phyloP scores from a whole-genome alignment of 2,888 invertebrate species.

The Pachymerium ferrugineum region DNA sequence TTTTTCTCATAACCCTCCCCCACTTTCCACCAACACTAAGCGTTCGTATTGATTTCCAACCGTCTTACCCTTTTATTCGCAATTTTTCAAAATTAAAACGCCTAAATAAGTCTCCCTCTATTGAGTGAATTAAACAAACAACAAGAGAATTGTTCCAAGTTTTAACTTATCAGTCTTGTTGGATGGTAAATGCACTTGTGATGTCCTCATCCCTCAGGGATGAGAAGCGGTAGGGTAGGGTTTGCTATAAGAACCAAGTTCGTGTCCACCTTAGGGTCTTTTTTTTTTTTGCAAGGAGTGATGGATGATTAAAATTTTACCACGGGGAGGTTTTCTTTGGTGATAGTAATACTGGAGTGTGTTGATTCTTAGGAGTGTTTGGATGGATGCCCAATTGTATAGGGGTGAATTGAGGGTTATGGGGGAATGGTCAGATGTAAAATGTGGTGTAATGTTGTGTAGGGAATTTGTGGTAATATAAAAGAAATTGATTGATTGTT shows the following conservation, averaged over 20 bases:
- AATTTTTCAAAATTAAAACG: slow-evolving; percentile 1
- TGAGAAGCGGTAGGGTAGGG: not conserved
- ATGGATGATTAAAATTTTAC: slow-evolving; percentile 13
- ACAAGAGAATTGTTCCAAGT: not conserved
- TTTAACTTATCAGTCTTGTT: not conserved
- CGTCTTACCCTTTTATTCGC: not conserved
- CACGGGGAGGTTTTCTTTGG: no score
- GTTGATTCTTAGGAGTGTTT: no score
- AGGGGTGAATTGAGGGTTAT: not conserved
- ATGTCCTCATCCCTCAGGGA: not conserved
- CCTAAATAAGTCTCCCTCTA: not conserved
- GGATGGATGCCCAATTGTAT: not conserved
- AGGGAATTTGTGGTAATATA: no score
- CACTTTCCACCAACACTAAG: not conserved
- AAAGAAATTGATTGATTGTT: no score
- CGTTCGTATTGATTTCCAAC: not conserved
- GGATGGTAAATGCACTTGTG: not conserved
- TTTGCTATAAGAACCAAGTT: not conserved
- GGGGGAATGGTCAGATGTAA: not conserved
- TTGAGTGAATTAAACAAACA: not conserved
- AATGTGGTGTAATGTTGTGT: no score
- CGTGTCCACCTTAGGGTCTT: not conserved
- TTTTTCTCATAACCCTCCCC: not conserved
- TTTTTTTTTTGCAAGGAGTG: not conserved
- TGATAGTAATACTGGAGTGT: no score